Evolutionary conservation across 2,888 invertebrate species (phyloP).

Genomic region (Imbricaverruca yamaguchii): DNA sequence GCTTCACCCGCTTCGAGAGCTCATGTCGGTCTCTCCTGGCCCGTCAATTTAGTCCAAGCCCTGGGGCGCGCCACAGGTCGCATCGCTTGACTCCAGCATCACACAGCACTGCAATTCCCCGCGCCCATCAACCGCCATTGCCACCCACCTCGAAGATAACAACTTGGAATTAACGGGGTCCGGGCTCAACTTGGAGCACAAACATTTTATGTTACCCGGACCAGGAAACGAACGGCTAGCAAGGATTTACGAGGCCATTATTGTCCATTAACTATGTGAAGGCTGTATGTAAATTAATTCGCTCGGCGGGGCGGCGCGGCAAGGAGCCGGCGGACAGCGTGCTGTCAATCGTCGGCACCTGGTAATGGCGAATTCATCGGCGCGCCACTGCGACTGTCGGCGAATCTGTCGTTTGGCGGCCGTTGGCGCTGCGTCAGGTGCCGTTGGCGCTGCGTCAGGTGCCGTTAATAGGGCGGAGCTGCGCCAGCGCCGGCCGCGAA

Average conservation of each 20-base stretch:
- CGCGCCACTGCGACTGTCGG: not conserved
- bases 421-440: constrained; percentile 1
- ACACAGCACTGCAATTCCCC: too few species aligned
- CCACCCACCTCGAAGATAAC: not conserved
- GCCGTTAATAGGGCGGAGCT: not conserved
- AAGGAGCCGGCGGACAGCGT: not conserved
- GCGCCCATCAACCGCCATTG: too few species aligned
- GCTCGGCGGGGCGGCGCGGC: not conserved
- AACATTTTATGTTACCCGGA: not conserved
- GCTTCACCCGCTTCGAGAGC: too few species aligned
- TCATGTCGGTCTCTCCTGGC: too few species aligned
- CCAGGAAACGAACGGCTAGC: not conserved
- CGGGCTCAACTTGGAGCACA: not conserved
- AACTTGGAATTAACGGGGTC: not conserved
- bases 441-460: constrained; percentile 1
- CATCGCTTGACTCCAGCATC: too few species aligned
- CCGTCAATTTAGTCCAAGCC: too few species aligned
- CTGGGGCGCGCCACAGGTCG: too few species aligned
- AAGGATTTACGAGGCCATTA: constrained; percentile 5
- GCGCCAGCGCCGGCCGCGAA: not conserved
- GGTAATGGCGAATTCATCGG: not conserved
- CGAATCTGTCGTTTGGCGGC: not conserved
- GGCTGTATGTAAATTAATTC: constrained; percentile 18
- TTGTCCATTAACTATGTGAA: constrained; percentile 16
- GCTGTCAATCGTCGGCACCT: not conserved